These are phyloP conservation scores for Drosophila stalkeri DNA, from an alignment of 2,888 invertebrate species.

Conservation along the genomic window DNA sequence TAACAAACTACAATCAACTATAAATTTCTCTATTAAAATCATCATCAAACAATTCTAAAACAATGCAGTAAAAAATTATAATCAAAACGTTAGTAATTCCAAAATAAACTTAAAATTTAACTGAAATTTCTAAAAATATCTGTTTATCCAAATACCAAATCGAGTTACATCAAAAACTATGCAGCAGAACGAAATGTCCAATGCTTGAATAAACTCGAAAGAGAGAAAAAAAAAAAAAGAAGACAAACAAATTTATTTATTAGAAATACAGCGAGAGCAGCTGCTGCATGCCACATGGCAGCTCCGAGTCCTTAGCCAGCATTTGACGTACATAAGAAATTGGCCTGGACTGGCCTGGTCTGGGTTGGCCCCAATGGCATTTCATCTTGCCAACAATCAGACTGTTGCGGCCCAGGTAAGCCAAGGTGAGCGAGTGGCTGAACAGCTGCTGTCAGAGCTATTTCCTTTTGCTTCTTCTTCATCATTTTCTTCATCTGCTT, in stretches of 20 bases:
- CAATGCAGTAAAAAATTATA: neutral
- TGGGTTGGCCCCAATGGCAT: constrained; percentile 19
- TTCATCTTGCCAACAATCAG: constrained; percentile 39
- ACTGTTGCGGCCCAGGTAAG: constrained; percentile 4
- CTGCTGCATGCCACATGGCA: constrained; percentile 27
- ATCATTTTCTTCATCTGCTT: constrained; percentile 14
- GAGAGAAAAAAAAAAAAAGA: neutral
- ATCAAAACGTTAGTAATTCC: neutral
- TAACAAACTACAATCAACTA: no score
- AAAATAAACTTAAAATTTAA: no score
- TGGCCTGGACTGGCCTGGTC: constrained; percentile 7
- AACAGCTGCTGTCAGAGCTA: constrained; percentile 14
- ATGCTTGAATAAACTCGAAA: constrained; percentile 39
- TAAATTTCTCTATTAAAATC: no score
- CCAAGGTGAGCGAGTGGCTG: constrained; percentile 39
- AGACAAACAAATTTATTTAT: constrained; percentile 21
- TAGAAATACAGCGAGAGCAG: neutral
- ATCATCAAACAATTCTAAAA: neutral
- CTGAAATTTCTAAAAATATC: neutral
- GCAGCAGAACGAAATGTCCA: constrained; percentile 18
- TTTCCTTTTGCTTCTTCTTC: neutral
- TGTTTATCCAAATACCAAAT: neutral
- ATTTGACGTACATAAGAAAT: constrained; percentile 40
- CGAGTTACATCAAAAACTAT: neutral
- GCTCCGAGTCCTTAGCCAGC: constrained; percentile 21